These are phyloP conservation scores for Aplysia californica DNA, from an alignment of 1,140 invertebrate species.

Conservation along the genomic window DNA sequence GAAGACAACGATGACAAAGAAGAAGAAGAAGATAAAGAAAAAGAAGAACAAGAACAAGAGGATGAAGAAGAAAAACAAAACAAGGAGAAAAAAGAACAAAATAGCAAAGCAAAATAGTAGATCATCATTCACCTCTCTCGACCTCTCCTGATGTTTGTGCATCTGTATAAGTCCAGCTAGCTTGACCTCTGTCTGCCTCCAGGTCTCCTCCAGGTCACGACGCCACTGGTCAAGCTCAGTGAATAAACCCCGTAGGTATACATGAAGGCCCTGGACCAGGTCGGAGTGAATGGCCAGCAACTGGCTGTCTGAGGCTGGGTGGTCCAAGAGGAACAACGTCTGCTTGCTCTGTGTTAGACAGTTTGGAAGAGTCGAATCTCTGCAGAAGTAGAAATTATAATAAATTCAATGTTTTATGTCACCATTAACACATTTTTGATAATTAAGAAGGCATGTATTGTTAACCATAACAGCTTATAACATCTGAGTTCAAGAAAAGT, in stretches of 20 bases:
- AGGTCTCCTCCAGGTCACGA: conserved; percentile 24
- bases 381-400: not conserved
- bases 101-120: not conserved
- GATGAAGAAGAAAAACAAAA: not conserved
- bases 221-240: conserved; percentile 12
- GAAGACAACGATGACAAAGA: not conserved
- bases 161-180: conserved; percentile 23
- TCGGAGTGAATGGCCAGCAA: not conserved
- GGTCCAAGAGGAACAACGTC: conserved; percentile 33
- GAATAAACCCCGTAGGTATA: conserved; percentile 19
- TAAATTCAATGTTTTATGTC: no score
- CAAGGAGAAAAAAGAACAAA: not conserved
- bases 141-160: conserved; percentile 33
- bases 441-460: no score
- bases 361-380: conserved; percentile 11
- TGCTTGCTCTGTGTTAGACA: conserved; percentile 33
- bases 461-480: no score
- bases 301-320: not conserved
- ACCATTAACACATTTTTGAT: no score
- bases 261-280: conserved; percentile 17
- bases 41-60: not conserved
- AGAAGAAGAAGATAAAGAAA: no score
- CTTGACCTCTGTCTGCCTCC: conserved; percentile 25
- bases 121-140: conserved; percentile 26
- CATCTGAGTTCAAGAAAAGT: no score